These are phyloP conservation scores for Nettapus auritus DNA, from an alignment of 2,113 vertebrate genomes.

Conservation along the genomic window DNA sequence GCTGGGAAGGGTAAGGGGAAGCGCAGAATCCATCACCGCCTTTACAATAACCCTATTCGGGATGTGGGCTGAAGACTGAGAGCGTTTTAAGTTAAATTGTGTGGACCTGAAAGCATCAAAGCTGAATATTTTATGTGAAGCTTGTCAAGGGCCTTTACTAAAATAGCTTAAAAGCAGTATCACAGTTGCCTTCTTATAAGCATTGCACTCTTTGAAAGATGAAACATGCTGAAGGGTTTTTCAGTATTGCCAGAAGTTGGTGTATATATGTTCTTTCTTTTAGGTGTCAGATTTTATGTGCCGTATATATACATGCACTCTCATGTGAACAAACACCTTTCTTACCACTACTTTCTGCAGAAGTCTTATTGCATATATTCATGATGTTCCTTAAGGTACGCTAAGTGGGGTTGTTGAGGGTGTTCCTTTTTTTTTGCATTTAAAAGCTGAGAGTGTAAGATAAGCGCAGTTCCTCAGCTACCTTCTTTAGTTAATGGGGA, in stretches of 20 bases:
- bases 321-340: constrained; percentile 42
- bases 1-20: not conserved
- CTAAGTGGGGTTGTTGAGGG: not conserved
- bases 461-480: not conserved
- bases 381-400: not conserved
- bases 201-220: constrained; percentile 41
- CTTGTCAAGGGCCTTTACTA: constrained; percentile 52
- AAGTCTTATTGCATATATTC: not conserved
- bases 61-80: constrained; percentile 23
- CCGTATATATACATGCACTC: not conserved
- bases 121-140: constrained; percentile 73
- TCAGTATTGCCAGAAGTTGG: constrained; percentile 46
- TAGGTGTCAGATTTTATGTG: constrained; percentile 42
- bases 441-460: not conserved
- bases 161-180: constrained; percentile 53
- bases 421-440: not conserved
- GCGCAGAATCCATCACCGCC: constrained; percentile 1
- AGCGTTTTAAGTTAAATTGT: constrained; percentile 53
- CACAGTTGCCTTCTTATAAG: constrained; percentile 39
- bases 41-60: constrained; percentile 38
- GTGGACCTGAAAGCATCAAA: constrained; percentile 62
- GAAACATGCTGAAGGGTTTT: constrained; percentile 52
- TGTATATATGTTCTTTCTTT: constrained; percentile 7
- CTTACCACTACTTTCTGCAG: not conserved
- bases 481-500: not conserved